Conservation (phyloP, 2,113 vertebrate species). For the Pangasianodon hypophthalmus region DNA sequence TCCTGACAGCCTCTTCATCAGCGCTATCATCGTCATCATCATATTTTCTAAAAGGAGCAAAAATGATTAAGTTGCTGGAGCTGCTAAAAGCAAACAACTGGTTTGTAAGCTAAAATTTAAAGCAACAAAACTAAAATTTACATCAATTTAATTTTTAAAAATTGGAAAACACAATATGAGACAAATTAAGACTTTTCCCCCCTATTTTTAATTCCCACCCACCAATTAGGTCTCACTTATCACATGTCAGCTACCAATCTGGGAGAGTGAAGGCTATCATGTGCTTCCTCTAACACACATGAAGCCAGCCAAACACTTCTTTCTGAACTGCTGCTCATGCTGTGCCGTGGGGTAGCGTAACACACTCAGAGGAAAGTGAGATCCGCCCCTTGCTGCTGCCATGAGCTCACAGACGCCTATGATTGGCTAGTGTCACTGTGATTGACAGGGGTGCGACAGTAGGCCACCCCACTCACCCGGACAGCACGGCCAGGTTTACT, state of each 20-base stretch:
- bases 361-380: neutral
- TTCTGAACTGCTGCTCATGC: neutral
- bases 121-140: neutral
- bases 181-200: neutral
- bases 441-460: neutral
- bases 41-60: constrained; percentile 77
- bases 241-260: neutral
- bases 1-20: constrained; percentile 62
- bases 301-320: neutral
- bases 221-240: neutral
- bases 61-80: neutral
- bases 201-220: neutral
- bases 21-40: constrained; percentile 79
- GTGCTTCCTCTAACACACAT: neutral
- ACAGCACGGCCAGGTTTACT: neutral
- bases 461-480: neutral
- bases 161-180: neutral
- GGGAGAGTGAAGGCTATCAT: neutral
- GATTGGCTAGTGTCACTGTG: neutral
- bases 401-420: neutral
- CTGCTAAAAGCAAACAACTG: neutral
- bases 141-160: neutral
- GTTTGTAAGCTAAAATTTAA: neutral
- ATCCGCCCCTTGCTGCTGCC: neutral
- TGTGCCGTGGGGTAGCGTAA: neutral